Conservation (phyloP, 2,797 vertebrate species). For the Sebastes trivittatus region DNA sequence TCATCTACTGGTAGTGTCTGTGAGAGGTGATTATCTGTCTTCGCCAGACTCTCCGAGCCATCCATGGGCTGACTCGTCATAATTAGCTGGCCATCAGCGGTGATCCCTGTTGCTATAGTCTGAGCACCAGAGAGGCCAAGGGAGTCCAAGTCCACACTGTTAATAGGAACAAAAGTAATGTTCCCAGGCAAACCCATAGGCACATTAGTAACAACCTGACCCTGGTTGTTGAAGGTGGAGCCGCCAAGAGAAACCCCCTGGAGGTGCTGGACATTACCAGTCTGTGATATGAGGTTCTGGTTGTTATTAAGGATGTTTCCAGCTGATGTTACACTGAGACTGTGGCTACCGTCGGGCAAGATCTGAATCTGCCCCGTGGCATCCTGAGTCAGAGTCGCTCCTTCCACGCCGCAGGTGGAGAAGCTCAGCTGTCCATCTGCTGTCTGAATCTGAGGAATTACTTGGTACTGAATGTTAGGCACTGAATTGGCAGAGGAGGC, state of each 20-base stretch:
- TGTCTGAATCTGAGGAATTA: slow-evolving; percentile 99
- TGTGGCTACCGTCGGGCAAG: slow-evolving; percentile 92
- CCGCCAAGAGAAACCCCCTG: slow-evolving; percentile 95
- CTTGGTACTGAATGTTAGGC: slow-evolving; percentile 99
- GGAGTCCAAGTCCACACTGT: slow-evolving; percentile 98
- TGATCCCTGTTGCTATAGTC: slow-evolving; percentile 97
- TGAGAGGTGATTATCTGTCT: slow-evolving; percentile 90
- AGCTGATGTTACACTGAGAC: slow-evolving; percentile 89
- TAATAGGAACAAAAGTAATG: slow-evolving; percentile 99
- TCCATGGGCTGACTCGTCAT: slow-evolving; percentile 90
- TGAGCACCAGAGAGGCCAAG: slow-evolving; percentile 96
- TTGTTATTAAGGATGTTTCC: slow-evolving; percentile 88
- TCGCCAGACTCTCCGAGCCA: slow-evolving; percentile 89
- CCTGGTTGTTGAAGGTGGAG: slow-evolving; percentile 94
- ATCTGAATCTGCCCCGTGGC: slow-evolving; percentile 96
- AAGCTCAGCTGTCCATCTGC: slow-evolving; percentile 97
- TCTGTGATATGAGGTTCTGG: slow-evolving; percentile 96
- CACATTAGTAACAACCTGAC: slow-evolving; percentile 97
- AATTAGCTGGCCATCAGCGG: slow-evolving; percentile 97
- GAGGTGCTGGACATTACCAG: slow-evolving; percentile 93
- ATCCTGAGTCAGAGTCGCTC: slow-evolving; percentile 92
- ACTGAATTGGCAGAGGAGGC: slow-evolving; percentile 91
- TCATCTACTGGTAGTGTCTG: slow-evolving; percentile 88
- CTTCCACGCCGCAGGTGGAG: slow-evolving; percentile 89
- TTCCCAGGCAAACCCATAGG: slow-evolving; percentile 97